Evolutionary conservation across 2,888 invertebrate species (phyloP).

Genomic region (Philopedon plagiatum): DNA sequence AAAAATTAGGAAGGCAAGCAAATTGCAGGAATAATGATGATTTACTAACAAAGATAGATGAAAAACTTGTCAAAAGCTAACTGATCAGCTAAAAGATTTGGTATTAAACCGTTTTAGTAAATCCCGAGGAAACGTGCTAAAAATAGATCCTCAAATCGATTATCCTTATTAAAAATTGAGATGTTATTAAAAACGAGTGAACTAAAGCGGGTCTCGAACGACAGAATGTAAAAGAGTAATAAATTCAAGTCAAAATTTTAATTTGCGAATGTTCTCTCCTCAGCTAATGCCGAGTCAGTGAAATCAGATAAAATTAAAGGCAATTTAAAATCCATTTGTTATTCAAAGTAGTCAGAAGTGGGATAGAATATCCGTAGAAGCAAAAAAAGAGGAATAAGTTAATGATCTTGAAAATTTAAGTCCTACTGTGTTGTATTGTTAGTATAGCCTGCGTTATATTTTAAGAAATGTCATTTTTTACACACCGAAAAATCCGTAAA

Average conservation of each 20-base stretch:
- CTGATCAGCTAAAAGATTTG: no score
- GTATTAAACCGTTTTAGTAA: no score
- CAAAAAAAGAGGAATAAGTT: background rate
- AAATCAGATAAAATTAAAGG: slow-evolving; percentile 24
- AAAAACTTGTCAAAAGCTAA: no score
- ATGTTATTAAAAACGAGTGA: background rate
- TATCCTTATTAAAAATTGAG: background rate
- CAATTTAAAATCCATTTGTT: slow-evolving; percentile 29
- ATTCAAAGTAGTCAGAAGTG: slow-evolving; percentile 2
- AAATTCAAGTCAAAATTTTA: slow-evolving; percentile 26
- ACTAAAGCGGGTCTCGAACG: background rate
- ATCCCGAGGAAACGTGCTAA: background rate
- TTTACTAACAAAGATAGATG: no score
- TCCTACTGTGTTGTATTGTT: no score
- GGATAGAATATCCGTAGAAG: background rate
- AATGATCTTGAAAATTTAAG: background rate
- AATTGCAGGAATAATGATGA: no score
- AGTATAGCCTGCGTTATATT: no score
- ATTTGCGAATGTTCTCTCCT: slow-evolving; percentile 19
- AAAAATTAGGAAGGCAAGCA: no score
- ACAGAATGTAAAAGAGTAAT: slow-evolving; percentile 15
- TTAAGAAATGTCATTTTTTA: no score
- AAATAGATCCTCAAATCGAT: background rate
- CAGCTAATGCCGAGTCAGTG: background rate
- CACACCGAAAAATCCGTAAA: no score